phyloP scores from a whole-genome alignment of 2,797 vertebrate genomes.

The Diceros bicornis region DNA sequence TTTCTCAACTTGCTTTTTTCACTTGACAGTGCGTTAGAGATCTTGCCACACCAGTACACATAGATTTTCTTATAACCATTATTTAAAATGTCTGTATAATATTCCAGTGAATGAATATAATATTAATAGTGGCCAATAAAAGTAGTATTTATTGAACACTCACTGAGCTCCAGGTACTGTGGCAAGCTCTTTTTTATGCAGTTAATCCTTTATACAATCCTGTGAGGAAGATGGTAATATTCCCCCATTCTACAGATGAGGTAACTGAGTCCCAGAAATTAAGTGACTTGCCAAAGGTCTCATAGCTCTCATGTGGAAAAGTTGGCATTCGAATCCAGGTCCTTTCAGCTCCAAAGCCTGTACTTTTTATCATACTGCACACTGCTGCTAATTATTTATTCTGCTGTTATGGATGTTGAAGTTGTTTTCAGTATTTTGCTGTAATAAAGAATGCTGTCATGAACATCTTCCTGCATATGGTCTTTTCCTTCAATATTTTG shows the following conservation, averaged over 20 bases:
- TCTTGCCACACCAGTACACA: neutral
- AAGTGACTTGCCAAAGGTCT: neutral
- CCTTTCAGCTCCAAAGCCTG: neutral
- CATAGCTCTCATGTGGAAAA: constrained; percentile 7
- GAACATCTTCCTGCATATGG: neutral
- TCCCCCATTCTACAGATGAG: neutral
- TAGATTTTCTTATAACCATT: constrained; percentile 51
- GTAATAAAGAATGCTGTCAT: neutral
- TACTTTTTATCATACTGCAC: neutral
- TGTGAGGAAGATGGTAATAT: neutral
- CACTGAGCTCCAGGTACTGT: neutral
- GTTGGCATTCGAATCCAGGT: neutral
- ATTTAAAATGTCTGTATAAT: constrained; percentile 50
- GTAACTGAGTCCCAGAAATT: constrained; percentile 17
- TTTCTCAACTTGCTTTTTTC: constrained; percentile 44
- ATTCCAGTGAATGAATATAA: constrained; percentile 30
- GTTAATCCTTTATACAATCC: neutral
- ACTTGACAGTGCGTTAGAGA: neutral
- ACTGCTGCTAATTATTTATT: neutral
- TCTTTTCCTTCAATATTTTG: constrained; percentile 28
- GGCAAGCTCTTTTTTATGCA: neutral
- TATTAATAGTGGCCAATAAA: constrained; percentile 38
- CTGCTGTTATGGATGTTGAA: neutral
- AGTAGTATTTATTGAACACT: constrained; percentile 22
- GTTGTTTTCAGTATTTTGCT: neutral